A percentile compares a stretch with the other conserved stretches of the same genome.
Evolutionary conservation across 2,888 invertebrate genomes (phyloP).

Genomic region (Calephelis perditalis): DNA sequence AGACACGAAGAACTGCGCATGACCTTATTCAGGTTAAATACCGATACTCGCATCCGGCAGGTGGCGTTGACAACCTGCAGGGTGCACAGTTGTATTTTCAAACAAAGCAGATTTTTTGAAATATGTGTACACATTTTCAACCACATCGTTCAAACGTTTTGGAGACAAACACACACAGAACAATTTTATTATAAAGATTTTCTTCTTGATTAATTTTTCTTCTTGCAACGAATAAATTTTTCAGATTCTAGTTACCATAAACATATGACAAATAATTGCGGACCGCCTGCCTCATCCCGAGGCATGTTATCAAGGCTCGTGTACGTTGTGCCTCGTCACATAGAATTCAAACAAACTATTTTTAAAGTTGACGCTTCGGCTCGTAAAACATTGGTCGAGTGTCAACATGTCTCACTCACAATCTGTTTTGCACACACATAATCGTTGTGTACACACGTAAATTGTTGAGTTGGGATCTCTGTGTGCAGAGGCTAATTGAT

Average conservation of each 20-base stretch:
- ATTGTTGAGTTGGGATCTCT: constrained; percentile 41
- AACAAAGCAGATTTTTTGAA: too few species aligned
- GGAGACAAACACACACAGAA: too few species aligned
- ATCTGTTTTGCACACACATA: constrained; percentile 42
- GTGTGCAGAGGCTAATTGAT: constrained; percentile 63
- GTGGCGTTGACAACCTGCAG: too few species aligned
- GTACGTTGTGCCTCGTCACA: not conserved
- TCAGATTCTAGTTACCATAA: not conserved
- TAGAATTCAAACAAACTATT: constrained; percentile 3
- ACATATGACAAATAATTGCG: not conserved
- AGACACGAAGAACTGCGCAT: too few species aligned
- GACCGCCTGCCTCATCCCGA: not conserved
- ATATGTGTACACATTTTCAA: too few species aligned
- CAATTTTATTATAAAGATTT: too few species aligned
- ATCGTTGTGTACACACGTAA: constrained; percentile 47
- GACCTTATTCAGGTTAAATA: too few species aligned
- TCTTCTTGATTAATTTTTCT: too few species aligned
- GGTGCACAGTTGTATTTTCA: too few species aligned
- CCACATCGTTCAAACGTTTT: too few species aligned
- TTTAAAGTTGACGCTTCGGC: constrained; percentile 7
- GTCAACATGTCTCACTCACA: constrained; percentile 25
- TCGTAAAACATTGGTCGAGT: constrained; percentile 18
- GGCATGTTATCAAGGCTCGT: constrained; percentile 1
- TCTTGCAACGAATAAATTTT: not conserved
- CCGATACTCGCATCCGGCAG: too few species aligned